Conservation (phyloP, 2,888 invertebrate species). For the Sarcophaga subvicina region DNA sequence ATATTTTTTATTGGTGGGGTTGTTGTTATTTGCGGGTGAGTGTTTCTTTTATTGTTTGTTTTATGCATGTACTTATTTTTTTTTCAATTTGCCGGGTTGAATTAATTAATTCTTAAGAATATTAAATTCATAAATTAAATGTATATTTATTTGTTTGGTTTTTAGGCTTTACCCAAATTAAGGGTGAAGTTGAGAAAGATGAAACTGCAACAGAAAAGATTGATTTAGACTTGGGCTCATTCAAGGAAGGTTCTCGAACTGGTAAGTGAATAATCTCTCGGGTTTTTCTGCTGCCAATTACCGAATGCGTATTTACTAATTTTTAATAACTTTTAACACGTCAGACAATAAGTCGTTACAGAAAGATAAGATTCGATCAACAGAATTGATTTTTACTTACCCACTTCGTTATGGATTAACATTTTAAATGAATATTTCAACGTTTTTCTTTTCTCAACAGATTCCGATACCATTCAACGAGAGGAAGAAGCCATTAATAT, state of each 20-base stretch:
- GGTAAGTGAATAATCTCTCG: conserved; percentile 83
- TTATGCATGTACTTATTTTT: neutral
- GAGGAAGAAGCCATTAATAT: conserved; percentile 98
- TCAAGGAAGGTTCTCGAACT: conserved; percentile 93
- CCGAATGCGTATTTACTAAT: too few species aligned
- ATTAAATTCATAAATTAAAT: neutral
- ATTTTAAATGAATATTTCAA: too few species aligned
- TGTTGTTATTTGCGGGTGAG: conserved; percentile 79
- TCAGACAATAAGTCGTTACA: too few species aligned
- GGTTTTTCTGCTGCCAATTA: neutral
- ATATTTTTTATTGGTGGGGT: conserved; percentile 75
- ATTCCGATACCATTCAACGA: conserved; percentile 93
- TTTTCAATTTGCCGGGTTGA: conserved; percentile 25
- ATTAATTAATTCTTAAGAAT: neutral
- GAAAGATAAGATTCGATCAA: too few species aligned
- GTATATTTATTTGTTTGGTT: conserved; percentile 18
- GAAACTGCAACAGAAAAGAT: conserved; percentile 83
- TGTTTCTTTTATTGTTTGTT: conserved; percentile 22
- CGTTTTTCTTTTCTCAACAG: conserved; percentile 80
- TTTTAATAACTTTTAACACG: too few species aligned
- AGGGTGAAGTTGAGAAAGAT: conserved; percentile 72
- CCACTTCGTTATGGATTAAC: too few species aligned
- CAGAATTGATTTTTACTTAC: too few species aligned
- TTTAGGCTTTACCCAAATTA: conserved; percentile 77
- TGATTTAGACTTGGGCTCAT: conserved; percentile 91